These are phyloP conservation scores for Notiomystis cincta DNA, from an alignment of 2,113 vertebrate species.

Conservation along the genomic window DNA sequence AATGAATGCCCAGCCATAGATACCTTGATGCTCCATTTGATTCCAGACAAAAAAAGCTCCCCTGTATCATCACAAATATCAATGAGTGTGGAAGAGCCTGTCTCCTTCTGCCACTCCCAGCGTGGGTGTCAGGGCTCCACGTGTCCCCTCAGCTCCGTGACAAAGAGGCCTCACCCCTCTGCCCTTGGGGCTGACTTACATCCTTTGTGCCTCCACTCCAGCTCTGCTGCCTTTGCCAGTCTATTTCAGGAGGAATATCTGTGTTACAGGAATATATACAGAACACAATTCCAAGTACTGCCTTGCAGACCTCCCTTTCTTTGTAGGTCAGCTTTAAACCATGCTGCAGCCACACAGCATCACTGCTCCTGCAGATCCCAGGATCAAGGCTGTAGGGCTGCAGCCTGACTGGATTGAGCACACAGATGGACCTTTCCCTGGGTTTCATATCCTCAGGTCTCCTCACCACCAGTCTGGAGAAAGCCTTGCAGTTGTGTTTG, in stretches of 20 bases:
- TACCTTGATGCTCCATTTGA: neutral
- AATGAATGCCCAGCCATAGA: neutral
- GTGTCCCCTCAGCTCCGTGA: neutral
- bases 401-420: neutral
- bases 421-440: neutral
- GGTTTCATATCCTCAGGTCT: neutral
- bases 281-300: neutral
- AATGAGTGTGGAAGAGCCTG: neutral
- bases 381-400: neutral
- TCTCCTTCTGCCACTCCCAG: neutral
- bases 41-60: neutral
- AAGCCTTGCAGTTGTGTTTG: neutral
- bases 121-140: neutral
- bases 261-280: neutral
- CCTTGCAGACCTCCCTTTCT: neutral
- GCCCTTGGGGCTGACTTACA: neutral
- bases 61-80: neutral
- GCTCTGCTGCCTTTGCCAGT: neutral
- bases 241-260: neutral
- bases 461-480: neutral
- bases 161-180: neutral
- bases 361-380: neutral
- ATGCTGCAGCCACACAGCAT: neutral
- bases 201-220: neutral
- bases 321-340: neutral